phyloP scores from a whole-genome alignment of 1,140 invertebrate genomes.

The Drosophila oshimai region DNA sequence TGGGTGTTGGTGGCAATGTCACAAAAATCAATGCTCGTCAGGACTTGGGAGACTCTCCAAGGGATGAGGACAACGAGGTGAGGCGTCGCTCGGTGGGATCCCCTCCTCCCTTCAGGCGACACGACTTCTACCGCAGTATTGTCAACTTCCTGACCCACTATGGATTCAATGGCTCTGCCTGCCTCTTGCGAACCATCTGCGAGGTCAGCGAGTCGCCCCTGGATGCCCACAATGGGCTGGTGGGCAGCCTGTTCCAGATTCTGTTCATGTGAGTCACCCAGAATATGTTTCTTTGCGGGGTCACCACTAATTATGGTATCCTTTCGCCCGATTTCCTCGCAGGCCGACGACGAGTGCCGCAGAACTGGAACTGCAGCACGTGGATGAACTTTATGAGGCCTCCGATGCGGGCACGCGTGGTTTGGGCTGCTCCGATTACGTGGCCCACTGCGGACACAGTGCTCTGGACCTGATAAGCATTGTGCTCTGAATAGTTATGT shows the following conservation, averaged over 20 bases:
- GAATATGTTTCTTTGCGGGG: background rate
- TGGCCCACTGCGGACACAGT: slow-evolving; percentile 53
- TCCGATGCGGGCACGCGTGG: slow-evolving; percentile 52
- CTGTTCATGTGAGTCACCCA: slow-evolving; percentile 83
- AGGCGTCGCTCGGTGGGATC: slow-evolving; percentile 24
- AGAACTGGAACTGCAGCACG: slow-evolving; percentile 50
- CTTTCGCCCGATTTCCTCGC: background rate
- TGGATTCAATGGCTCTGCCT: slow-evolving; percentile 84
- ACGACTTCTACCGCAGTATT: slow-evolving; percentile 67
- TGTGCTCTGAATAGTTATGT: slow-evolving; percentile 27
- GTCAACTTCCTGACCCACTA: slow-evolving; percentile 65
- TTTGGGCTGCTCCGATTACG: slow-evolving; percentile 56
- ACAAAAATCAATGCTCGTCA: slow-evolving; percentile 61
- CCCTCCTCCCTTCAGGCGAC: slow-evolving; percentile 42
- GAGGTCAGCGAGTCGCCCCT: slow-evolving; percentile 82
- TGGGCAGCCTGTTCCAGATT: slow-evolving; percentile 84
- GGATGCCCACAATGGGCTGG: slow-evolving; percentile 83
- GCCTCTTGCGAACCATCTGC: slow-evolving; percentile 84
- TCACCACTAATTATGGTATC: slow-evolving; percentile 47
- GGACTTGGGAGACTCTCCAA: background rate
- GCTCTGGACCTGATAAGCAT: slow-evolving; percentile 71
- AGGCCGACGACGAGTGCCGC: slow-evolving; percentile 62
- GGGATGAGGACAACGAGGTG: slow-evolving; percentile 19
- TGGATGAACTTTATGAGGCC: slow-evolving; percentile 55
- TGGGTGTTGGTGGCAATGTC: slow-evolving; percentile 65